These are phyloP conservation scores for Emmelina monodactyla DNA, from an alignment of 2,888 invertebrate genomes.

Conservation along the genomic window DNA sequence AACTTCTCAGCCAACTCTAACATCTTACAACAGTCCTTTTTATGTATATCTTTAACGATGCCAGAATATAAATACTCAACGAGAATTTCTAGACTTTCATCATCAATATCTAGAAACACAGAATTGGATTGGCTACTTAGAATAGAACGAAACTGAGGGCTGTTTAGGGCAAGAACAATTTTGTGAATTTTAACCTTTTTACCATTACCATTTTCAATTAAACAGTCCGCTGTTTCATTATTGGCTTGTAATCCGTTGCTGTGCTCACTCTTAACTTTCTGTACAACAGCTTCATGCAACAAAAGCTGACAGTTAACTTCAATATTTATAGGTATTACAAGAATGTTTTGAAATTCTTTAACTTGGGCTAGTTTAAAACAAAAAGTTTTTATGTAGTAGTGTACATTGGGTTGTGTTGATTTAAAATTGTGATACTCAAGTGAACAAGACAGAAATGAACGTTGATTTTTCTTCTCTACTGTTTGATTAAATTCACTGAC, in stretches of 20 bases:
- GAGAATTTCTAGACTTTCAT: slow-evolving; percentile 36
- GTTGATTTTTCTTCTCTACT: slow-evolving; percentile 14
- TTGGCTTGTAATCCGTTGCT: slow-evolving; percentile 25
- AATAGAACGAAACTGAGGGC: slow-evolving; percentile 29
- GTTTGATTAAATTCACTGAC: slow-evolving; percentile 25
- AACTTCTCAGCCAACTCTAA: slow-evolving; percentile 33
- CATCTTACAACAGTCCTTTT: slow-evolving; percentile 29
- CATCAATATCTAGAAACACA: slow-evolving; percentile 27
- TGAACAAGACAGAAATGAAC: slow-evolving; percentile 16
- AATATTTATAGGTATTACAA: slow-evolving; percentile 36
- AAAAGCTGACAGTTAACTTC: slow-evolving; percentile 23
- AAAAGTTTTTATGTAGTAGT: slow-evolving; percentile 31
- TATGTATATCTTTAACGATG: slow-evolving; percentile 28
- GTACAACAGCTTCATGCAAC: slow-evolving; percentile 25
- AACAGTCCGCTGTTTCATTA: slow-evolving; percentile 33
- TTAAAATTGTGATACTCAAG: slow-evolving; percentile 25
- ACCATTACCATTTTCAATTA: slow-evolving; percentile 26
- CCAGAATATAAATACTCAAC: slow-evolving; percentile 43
- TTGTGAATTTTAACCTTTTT: slow-evolving; percentile 35
- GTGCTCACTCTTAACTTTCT: slow-evolving; percentile 34
- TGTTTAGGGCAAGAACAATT: slow-evolving; percentile 38
- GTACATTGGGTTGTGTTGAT: slow-evolving; percentile 26
- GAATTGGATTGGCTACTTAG: slow-evolving; percentile 19
- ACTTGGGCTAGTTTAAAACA: neutral
- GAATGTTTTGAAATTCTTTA: slow-evolving; percentile 13